Conservation (phyloP, 2,113 vertebrate species). For the Herpailurus yagouaroundi region DNA sequence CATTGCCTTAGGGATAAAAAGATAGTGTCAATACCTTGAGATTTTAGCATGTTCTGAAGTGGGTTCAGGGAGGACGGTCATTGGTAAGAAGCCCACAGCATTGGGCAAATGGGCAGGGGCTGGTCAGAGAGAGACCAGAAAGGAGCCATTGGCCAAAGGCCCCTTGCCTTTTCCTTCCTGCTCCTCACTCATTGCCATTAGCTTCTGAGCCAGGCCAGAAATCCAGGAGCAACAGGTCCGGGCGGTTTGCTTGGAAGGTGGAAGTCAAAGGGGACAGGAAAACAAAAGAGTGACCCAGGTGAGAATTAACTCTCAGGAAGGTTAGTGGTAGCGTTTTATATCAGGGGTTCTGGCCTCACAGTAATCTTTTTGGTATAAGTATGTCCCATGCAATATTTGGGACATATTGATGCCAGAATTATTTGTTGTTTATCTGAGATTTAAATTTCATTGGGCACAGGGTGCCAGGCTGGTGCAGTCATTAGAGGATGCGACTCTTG, state of each 20-base stretch:
- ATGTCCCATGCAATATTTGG: neutral
- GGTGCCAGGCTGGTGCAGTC: neutral
- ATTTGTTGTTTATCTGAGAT: neutral
- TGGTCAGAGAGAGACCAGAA: neutral
- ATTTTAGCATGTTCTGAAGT: neutral
- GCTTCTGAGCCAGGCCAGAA: neutral
- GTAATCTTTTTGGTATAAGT: neutral
- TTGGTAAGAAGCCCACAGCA: neutral
- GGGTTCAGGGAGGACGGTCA: neutral
- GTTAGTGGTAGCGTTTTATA: neutral
- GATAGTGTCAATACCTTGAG: neutral
- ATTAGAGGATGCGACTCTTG: neutral
- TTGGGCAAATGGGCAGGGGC: too few relatives aligned
- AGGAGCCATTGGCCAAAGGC: neutral
- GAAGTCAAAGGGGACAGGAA: neutral
- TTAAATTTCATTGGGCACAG: neutral
- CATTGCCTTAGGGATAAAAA: neutral
- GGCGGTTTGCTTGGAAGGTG: neutral
- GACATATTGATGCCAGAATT: neutral
- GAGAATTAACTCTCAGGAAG: neutral
- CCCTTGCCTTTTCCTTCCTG: neutral
- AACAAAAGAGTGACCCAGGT: neutral
- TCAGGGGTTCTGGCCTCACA: neutral
- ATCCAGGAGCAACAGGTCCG: neutral
- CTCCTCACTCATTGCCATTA: neutral